A percentile compares a stretch with the other conserved stretches of the same genome.
Conservation (phyloP, 2,888 invertebrate species). For the Nycteola revayana region DNA sequence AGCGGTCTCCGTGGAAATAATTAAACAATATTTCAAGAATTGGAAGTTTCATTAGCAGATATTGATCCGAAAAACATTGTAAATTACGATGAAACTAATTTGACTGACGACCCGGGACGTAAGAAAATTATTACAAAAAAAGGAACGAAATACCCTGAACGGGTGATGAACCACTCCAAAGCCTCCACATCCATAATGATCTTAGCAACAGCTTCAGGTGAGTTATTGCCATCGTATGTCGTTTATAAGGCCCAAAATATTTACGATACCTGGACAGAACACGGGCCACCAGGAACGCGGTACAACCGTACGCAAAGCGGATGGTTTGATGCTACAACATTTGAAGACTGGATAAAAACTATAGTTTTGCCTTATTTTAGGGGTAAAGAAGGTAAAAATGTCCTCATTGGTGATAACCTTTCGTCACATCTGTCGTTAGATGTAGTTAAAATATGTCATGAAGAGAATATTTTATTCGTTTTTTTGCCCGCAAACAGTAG, state of each 20-base stretch:
- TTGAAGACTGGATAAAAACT: slow-evolving; percentile 43
- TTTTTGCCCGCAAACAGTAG: slow-evolving; percentile 8
- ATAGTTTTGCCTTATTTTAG: slow-evolving; percentile 29
- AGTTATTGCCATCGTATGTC: slow-evolving; percentile 45
- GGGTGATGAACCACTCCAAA: slow-evolving; percentile 33
- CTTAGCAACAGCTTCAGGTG: slow-evolving; percentile 42
- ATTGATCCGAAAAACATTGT: slow-evolving; percentile 9
- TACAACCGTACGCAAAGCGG: slow-evolving; percentile 50
- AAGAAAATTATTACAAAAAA: slow-evolving; percentile 14
- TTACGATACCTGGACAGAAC: slow-evolving; percentile 45
- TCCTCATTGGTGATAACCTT: slow-evolving; percentile 51
- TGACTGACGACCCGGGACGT: slow-evolving; percentile 13
- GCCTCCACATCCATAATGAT: slow-evolving; percentile 44
- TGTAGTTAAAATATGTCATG: slow-evolving; percentile 38
- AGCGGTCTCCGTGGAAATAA: slow-evolving; percentile 9
- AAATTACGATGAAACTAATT: slow-evolving; percentile 17
- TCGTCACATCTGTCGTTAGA: slow-evolving; percentile 25
- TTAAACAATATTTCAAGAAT: slow-evolving; percentile 7
- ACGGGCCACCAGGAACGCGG: slow-evolving; percentile 33
- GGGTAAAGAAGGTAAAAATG: slow-evolving; percentile 34
- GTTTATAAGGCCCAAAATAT: slow-evolving; percentile 51
- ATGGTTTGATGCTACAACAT: slow-evolving; percentile 43
- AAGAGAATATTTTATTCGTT: neutral
- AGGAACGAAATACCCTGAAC: slow-evolving; percentile 19
- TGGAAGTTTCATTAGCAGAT: slow-evolving; percentile 6